A percentile compares a stretch with the other conserved stretches of the same genome.
Conservation (phyloP, 2,797 vertebrate genomes). For the Pseudochromis fuscus region DNA sequence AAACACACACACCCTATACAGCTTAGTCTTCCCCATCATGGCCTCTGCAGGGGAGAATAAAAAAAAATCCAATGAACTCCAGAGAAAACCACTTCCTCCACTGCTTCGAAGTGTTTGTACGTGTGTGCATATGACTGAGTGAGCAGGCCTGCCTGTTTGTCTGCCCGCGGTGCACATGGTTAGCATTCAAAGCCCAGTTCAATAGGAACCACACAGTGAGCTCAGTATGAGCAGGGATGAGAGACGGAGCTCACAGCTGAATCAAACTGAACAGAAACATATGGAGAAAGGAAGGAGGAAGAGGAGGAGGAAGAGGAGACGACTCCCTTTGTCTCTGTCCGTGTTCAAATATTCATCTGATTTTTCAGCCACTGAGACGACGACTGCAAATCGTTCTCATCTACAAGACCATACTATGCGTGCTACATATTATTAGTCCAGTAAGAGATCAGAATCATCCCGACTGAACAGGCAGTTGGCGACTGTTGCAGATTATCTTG, state of each 20-base stretch:
- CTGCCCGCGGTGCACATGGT: constrained; percentile 77
- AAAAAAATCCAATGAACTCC: constrained; percentile 67
- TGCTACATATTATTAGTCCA: constrained; percentile 53
- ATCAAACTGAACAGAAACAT: constrained; percentile 70
- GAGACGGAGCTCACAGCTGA: constrained; percentile 68
- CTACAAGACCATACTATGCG: constrained; percentile 41
- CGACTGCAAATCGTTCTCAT: constrained; percentile 38
- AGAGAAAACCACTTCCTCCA: constrained; percentile 77
- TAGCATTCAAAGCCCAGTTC: constrained; percentile 77
- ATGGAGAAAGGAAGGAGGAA: constrained; percentile 35
- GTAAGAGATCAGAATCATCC: constrained; percentile 63
- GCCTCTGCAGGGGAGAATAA: constrained; percentile 64
- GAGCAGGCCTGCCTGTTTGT: constrained; percentile 60
- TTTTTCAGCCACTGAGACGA: constrained; percentile 29
- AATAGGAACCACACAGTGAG: constrained; percentile 77
- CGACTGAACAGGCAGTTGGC: constrained; percentile 58
- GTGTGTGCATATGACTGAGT: constrained; percentile 37
- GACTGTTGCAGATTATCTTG: constrained; percentile 70
- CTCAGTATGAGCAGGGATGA: constrained; percentile 65
- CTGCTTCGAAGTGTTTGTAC: constrained; percentile 49
- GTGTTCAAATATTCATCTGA: constrained; percentile 34
- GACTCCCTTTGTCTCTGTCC: neutral
- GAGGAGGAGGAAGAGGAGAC: neutral
- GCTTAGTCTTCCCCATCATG: constrained; percentile 57
- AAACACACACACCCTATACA: constrained; percentile 39